These are phyloP conservation scores for Verasper variegatus DNA, from an alignment of 2,113 vertebrate genomes.

Conservation along the genomic window DNA sequence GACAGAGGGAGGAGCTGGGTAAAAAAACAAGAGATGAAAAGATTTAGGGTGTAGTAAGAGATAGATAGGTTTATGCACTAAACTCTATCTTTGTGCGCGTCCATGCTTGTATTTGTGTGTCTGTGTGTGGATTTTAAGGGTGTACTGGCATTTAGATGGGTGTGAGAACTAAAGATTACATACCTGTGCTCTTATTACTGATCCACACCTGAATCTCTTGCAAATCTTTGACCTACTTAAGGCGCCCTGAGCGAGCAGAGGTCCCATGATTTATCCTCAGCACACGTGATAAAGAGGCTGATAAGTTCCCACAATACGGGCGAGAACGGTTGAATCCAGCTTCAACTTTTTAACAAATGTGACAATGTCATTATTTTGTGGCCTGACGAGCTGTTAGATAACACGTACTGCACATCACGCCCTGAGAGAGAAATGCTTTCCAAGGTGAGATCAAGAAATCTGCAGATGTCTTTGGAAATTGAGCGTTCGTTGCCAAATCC, in stretches of 20 bases:
- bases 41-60: slow-evolving; percentile 68
- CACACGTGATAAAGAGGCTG: slow-evolving; percentile 19
- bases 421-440: slow-evolving; percentile 9
- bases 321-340: slow-evolving; percentile 23
- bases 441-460: slow-evolving; percentile 16
- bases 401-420: neutral
- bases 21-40: slow-evolving; percentile 69
- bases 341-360: slow-evolving; percentile 15
- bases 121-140: slow-evolving; percentile 47
- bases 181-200: slow-evolving; percentile 62
- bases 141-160: slow-evolving; percentile 71
- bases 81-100: slow-evolving; percentile 49
- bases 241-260: slow-evolving; percentile 23
- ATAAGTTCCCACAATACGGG: slow-evolving; percentile 36
- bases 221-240: slow-evolving; percentile 66
- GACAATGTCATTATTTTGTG: slow-evolving; percentile 10
- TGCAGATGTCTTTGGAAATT: neutral
- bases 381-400: neutral
- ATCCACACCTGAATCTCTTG: slow-evolving; percentile 69
- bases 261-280: slow-evolving; percentile 8
- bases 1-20: slow-evolving; percentile 37
- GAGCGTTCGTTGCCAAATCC: neutral
- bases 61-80: slow-evolving; percentile 44
- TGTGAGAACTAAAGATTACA: slow-evolving; percentile 70
- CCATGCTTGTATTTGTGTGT: slow-evolving; percentile 50